Base-by-base conservation (phyloP, 2,113 vertebrate species). In the Zapornia atra region DNA sequence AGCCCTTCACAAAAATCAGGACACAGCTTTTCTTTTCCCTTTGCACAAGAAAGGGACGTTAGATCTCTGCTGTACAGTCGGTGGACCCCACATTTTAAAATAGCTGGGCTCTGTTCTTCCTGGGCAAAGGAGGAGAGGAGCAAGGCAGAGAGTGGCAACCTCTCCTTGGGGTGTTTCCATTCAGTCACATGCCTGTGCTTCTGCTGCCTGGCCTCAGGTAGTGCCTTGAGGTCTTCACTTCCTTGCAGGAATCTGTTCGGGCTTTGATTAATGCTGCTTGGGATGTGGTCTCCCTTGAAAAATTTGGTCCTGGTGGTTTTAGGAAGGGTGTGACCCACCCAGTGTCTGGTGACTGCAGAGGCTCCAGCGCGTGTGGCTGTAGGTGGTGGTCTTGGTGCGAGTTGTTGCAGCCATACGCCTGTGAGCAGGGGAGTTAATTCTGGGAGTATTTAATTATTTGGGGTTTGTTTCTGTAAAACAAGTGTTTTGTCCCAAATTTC, bases 1-100 rank as follows among this genome's bases (percentile, higher is more conserved):
- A 57, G 70, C 51, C 38, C 50, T 93, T 38, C 6, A 76, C 19
- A 81, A 66, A 92, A 82, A 91, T 50, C 82, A 79, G 86, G 75
- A 34, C 79, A 14, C 88, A 82, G 24, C 34, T 65, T 91, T 96
- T 91, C 95, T 90, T 82, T 85, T 73, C 73, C 24, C 56, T 36
- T 81, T 66, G 36, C 46, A 6, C 60, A 40, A 78, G 78, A 50
- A 92, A 59, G 59, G 25, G 50, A 1, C 36, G 7, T 93, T 84
- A 21, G 66, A 61, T 57, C 60, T 61, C 46, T 20, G 44, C 65
- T 59, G 20, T 28, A 10, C 12, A 33, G 40, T 21, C 63, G 50
- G 57, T 76, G 48, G 78, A 71, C 29, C 29, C 25, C 4, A 7
- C 14, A 54, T 82, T 90, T 71, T 85, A 85, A 90, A 90, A 65